A percentile compares a stretch with the other conserved stretches of the same genome.
These are phyloP conservation scores for Gavialis gangeticus DNA, from an alignment of 2,113 vertebrate genomes.

Conservation along the genomic window DNA sequence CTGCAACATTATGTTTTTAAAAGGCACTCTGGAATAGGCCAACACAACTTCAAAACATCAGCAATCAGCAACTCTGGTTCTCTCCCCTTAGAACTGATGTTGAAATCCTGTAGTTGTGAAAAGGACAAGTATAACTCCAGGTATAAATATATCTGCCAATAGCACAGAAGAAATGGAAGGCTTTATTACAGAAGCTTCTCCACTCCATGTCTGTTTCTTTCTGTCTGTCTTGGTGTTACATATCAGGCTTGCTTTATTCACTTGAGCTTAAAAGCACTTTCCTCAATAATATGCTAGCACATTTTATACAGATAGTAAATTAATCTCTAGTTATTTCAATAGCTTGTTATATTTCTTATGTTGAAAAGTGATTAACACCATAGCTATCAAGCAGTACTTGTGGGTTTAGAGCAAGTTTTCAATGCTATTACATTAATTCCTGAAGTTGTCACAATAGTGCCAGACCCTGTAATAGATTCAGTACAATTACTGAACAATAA, in stretches of 20 bases:
- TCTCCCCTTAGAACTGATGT: neutral
- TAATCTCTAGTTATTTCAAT: neutral
- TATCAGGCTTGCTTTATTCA: neutral
- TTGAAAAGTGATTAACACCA: neutral
- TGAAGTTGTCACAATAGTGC: neutral
- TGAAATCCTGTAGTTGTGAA: neutral
- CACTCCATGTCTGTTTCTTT: neutral
- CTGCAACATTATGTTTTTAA: conserved; percentile 22
- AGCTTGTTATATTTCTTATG: neutral
- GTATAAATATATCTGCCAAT: neutral
- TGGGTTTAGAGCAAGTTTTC: neutral
- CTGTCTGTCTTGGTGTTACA: neutral
- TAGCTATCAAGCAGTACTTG: neutral
- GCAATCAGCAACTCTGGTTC: neutral
- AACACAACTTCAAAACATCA: neutral
- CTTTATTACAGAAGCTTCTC: neutral
- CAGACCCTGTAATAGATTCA: neutral
- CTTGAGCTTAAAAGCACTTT: neutral
- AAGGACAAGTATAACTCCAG: neutral
- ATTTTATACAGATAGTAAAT: neutral
- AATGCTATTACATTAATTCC: neutral
- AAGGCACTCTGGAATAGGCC: neutral
- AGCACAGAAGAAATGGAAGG: neutral
- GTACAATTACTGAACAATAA: neutral
- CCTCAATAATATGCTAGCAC: neutral